Evolutionary conservation across 2,113 vertebrate species (phyloP), one percentile per base, ranked within the genome.

Genomic region (Candoia aspera): DNA sequence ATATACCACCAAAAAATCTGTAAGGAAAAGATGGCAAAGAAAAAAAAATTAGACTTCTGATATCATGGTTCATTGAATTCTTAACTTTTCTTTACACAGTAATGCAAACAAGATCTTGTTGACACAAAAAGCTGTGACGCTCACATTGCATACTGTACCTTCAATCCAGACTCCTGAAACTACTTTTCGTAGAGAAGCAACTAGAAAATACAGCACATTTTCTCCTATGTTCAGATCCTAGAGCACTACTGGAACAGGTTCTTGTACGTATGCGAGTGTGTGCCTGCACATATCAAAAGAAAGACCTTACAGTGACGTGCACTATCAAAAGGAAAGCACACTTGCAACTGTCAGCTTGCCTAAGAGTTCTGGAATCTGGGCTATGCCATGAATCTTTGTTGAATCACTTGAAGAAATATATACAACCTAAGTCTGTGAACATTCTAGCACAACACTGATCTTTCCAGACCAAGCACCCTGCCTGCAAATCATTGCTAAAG

Each of bases 1-100:
- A 97, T 95, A 97, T 91, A 97, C 98, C 97, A 95, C 96, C 95
- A 21, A 95, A 97, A 89, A 97, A 98, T 96, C 98, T 98, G 98
- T 33, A 95, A 96, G 58, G 92, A 55, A 89, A 92, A 91, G 94
- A 89, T 95, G 73, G 96, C 96, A 91, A 86, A 33, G 49, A 53
- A n/a, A 5, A 53, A 95, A 90, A n/a, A 84, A 91, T 96, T 95
- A 96, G 29, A 93, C 23, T 83, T n/a, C 17, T 0, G 3, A 24
- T 93, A 23, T 0, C 9, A 0, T 0, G 11, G 92, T 8, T 94
- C 54, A 88, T 0, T 68, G 24, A 26, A 86, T 88, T 91, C 59
- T 83, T 88, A 92, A 84, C 29, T 29, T n/a, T 2, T 15, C 68
- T 37, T 92, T n/a, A 88, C 53, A 64, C 4, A 59, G 57, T 3